Evolutionary conservation across 2,797 vertebrate genomes (phyloP).

Genomic region (Graptemys geographica): DNA sequence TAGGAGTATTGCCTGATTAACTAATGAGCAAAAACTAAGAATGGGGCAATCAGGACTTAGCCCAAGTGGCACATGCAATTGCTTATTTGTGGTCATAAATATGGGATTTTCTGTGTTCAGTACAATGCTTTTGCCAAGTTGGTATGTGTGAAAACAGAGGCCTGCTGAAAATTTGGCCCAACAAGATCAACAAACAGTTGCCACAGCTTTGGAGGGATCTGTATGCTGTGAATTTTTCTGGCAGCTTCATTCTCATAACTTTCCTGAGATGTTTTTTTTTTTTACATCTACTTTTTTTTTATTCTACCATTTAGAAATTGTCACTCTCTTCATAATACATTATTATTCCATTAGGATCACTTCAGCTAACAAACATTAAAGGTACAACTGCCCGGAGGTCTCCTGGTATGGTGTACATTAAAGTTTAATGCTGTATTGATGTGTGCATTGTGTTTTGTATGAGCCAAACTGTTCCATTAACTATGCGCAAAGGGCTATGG

Average conservation of each 20-base stretch:
- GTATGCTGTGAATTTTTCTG: not conserved
- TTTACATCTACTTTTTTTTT: not conserved
- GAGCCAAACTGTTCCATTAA: not conserved
- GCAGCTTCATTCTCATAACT: not conserved
- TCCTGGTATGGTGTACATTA: not conserved
- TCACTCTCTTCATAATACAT: not conserved
- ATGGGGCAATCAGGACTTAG: not conserved
- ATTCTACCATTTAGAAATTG: not conserved
- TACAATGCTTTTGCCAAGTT: not conserved
- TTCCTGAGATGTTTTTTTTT: not conserved
- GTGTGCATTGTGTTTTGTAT: not conserved
- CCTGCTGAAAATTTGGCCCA: not conserved
- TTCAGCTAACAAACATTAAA: not conserved
- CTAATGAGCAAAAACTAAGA: not conserved
- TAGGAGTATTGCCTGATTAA: not conserved
- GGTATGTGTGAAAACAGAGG: not conserved
- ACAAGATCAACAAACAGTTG: not conserved
- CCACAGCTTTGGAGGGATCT: not conserved
- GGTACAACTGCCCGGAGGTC: not conserved
- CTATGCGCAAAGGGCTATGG: constrained; percentile 11
- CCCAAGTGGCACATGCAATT: fast-evolving
- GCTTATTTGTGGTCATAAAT: not conserved
- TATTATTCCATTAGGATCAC: constrained; percentile 19
- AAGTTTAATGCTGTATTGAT: constrained; percentile 1
- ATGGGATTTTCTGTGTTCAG: not conserved